Percentiles rank a stretch among this genome's conserved stretches.
Conservation (phyloP, 2,797 vertebrate species). For the Gallirallus australis region DNA sequence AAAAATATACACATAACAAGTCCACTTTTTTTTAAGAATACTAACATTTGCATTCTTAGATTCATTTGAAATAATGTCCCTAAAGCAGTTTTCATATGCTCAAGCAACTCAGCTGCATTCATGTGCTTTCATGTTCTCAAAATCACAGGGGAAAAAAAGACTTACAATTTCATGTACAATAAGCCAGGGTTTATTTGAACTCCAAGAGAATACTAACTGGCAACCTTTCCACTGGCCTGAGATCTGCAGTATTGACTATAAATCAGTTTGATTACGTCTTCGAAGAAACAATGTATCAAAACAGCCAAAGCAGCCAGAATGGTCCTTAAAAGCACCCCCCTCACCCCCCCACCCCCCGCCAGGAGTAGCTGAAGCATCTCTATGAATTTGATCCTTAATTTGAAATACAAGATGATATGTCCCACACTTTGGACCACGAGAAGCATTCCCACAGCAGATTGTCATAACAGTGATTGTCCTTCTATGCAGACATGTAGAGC, state of each 20-base stretch:
- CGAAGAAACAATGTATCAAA: neutral
- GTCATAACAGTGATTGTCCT: neutral
- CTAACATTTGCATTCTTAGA: neutral
- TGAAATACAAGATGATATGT: neutral
- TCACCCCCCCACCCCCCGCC: no score
- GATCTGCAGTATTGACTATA: neutral
- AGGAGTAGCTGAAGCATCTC: neutral
- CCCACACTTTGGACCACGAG: neutral
- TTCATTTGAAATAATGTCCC: neutral
- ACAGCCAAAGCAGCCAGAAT: neutral
- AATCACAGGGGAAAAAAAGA: neutral
- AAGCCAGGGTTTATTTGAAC: neutral
- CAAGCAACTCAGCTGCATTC: neutral
- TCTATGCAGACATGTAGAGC: neutral
- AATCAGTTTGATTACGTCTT: neutral
- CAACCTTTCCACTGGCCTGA: neutral
- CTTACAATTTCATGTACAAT: neutral
- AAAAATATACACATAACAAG: rapidly evolving
- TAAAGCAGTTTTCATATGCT: neutral
- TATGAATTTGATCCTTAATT: neutral
- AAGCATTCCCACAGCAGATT: neutral
- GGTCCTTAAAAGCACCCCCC: neutral
- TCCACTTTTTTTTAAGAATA: neutral
- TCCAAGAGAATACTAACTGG: neutral
- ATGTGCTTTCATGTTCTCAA: neutral